Evolutionary conservation across 2,888 invertebrate species (phyloP).

Genomic region (Oscheius sp.): DNA sequence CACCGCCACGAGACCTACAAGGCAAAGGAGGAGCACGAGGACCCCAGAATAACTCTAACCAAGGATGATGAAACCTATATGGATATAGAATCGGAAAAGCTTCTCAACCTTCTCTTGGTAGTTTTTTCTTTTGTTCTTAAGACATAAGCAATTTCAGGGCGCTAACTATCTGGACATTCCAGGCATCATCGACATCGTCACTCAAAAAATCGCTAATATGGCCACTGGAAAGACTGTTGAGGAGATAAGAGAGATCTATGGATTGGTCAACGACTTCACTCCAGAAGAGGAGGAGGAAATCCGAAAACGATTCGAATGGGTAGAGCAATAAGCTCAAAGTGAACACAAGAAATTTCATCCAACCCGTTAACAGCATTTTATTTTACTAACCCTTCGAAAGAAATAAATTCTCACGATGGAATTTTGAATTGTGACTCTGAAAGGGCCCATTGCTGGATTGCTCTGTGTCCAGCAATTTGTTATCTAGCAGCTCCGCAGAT

Average conservation of each 20-base stretch:
- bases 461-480: not conserved
- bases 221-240: constrained; percentile 1
- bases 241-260: constrained; percentile 14
- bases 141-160: not conserved
- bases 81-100: not conserved
- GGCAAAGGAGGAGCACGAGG: constrained; percentile 9
- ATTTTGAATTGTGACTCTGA: not conserved
- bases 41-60: not conserved
- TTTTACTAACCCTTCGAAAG: not conserved
- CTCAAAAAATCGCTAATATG: constrained; percentile 23
- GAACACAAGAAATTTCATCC: not conserved
- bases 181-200: constrained; percentile 14
- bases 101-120: not conserved
- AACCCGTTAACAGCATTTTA: not conserved
- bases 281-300: constrained; percentile 12
- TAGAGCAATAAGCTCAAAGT: not conserved
- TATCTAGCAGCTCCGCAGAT: not conserved
- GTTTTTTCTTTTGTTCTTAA: not conserved
- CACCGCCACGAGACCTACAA: constrained; percentile 7
- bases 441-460: not conserved
- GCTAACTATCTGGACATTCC: constrained; percentile 24
- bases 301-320: constrained; percentile 12
- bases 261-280: constrained; percentile 7
- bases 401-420: not conserved
- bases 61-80: constrained; percentile 11